Conservation (phyloP, 2,797 vertebrate genomes). For the Diplodus sargus region DNA sequence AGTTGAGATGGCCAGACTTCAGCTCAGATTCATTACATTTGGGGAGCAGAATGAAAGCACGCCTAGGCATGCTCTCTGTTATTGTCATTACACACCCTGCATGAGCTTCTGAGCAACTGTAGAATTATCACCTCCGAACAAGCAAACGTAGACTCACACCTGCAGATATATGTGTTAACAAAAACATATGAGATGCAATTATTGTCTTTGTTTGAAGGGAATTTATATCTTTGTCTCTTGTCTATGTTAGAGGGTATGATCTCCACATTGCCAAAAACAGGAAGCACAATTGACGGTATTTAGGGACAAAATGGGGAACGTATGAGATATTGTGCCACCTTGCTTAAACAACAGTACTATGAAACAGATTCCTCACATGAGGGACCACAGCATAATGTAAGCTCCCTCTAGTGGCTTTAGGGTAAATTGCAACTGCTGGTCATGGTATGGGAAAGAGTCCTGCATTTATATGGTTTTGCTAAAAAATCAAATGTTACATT, state of each 20-base stretch:
- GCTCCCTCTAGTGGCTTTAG: constrained; percentile 86
- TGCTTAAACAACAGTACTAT: constrained; percentile 27
- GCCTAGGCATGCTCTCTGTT: constrained; percentile 79
- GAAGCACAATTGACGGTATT: constrained; percentile 27
- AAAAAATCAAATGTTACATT: constrained; percentile 18
- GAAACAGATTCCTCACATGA: constrained; percentile 28
- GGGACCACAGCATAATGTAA: constrained; percentile 70
- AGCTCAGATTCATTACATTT: constrained; percentile 72
- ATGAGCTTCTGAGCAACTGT: constrained; percentile 69
- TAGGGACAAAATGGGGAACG: constrained; percentile 30
- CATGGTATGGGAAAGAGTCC: neutral
- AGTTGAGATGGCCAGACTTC: constrained; percentile 70
- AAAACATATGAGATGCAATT: constrained; percentile 39
- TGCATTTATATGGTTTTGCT: neutral
- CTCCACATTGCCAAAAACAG: constrained; percentile 17
- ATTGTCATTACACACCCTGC: constrained; percentile 75
- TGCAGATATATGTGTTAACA: constrained; percentile 41
- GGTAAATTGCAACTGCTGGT: constrained; percentile 51
- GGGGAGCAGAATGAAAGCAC: constrained; percentile 79
- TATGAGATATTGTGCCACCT: constrained; percentile 36
- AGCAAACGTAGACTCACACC: constrained; percentile 51
- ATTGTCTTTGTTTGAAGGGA: constrained; percentile 47
- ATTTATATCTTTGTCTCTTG: constrained; percentile 24
- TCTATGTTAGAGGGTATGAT: constrained; percentile 12
- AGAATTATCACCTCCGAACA: constrained; percentile 83